Conservation (phyloP, 2,888 invertebrate genomes). For the Herminia tarsipennalis region DNA sequence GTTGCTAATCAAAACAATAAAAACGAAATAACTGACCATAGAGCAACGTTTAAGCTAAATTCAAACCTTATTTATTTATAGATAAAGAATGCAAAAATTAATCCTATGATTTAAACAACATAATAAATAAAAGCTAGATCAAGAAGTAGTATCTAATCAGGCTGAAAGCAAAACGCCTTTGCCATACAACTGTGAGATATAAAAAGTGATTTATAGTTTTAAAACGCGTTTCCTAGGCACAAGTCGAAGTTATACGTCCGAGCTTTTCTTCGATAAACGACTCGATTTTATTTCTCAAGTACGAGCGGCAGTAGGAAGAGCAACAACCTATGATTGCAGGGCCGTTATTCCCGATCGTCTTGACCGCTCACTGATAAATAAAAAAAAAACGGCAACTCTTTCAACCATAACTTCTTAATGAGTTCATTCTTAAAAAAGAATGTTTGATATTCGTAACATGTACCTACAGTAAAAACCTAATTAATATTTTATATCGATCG, state of each 20-base stretch:
- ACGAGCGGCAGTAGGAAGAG: slow-evolving; percentile 73
- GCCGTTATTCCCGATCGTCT: slow-evolving; percentile 81
- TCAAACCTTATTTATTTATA: background rate
- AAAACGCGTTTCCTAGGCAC: slow-evolving; percentile 36
- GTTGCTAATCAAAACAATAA: too few species aligned
- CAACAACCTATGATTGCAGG: slow-evolving; percentile 85
- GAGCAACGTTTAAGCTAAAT: too few species aligned
- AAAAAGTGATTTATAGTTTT: slow-evolving; percentile 39
- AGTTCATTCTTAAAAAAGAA: slow-evolving; percentile 34
- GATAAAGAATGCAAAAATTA: background rate
- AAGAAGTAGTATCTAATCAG: slow-evolving; percentile 12
- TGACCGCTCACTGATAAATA: slow-evolving; percentile 70
- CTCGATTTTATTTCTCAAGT: slow-evolving; percentile 65
- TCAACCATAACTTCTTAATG: slow-evolving; percentile 43
- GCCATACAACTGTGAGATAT: slow-evolving; percentile 25
- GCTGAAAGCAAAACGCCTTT: slow-evolving; percentile 13
- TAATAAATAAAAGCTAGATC: background rate
- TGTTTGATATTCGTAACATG: slow-evolving; percentile 26
- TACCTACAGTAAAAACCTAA: slow-evolving; percentile 34
- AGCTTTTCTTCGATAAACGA: slow-evolving; percentile 62
- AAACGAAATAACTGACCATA: background rate
- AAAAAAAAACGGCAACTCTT: slow-evolving; percentile 48
- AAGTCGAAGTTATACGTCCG: slow-evolving; percentile 32
- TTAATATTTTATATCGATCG: slow-evolving; percentile 44
- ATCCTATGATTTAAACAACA: background rate